phyloP scores from a whole-genome alignment of 2,888 invertebrate genomes.

The Pyrrhosoma nymphula region DNA sequence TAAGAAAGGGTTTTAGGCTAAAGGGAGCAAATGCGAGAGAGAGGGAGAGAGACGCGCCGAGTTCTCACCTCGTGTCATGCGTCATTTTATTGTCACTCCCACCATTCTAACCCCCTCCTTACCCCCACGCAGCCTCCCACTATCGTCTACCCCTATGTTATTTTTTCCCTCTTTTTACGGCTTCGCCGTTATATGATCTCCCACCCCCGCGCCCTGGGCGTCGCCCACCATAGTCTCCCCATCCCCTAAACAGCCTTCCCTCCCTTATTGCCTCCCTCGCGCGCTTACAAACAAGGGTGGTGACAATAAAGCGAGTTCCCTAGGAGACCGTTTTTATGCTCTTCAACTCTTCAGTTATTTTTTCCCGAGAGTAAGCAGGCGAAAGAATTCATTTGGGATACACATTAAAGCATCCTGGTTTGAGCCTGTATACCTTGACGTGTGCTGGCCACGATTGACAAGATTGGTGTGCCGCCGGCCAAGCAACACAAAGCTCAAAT shows the following conservation, averaged over 20 bases:
- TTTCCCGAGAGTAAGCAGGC: background rate
- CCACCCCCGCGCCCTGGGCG: background rate
- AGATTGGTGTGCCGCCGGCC: too few species aligned
- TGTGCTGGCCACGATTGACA: too few species aligned
- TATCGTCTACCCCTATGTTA: background rate
- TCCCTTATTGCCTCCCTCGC: background rate
- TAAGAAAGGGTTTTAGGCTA: background rate
- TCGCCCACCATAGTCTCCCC: background rate
- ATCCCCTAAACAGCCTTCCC: background rate
- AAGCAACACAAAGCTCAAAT: too few species aligned
- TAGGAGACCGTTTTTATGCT: constrained; percentile 28
- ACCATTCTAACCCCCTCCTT: background rate
- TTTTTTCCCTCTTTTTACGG: background rate
- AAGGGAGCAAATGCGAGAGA: background rate
- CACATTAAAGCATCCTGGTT: background rate
- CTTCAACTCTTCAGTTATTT: background rate
- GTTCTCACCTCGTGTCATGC: constrained; percentile 51
- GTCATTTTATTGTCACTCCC: constrained; percentile 54
- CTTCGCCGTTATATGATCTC: background rate
- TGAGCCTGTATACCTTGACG: background rate
- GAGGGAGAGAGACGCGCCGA: background rate
- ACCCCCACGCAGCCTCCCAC: background rate
- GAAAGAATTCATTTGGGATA: background rate
- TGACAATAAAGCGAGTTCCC: constrained; percentile 3
- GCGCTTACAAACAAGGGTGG: constrained; percentile 32